A percentile compares a stretch with the other conserved stretches of the same genome.
Conservation (phyloP, 2,888 invertebrate species). For the Thera britannica region DNA sequence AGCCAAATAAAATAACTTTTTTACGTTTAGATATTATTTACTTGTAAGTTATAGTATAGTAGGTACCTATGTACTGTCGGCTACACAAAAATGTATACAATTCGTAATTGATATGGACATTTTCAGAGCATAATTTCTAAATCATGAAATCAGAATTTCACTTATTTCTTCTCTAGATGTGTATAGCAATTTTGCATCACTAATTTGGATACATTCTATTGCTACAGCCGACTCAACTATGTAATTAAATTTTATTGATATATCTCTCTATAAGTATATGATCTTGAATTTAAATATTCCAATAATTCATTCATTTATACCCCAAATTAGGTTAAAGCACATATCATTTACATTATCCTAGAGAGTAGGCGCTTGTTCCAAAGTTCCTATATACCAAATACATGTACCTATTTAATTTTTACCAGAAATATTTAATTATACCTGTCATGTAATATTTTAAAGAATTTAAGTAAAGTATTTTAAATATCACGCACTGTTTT, state of each 20-base stretch:
- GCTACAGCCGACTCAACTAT: too few relatives aligned
- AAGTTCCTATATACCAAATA: neutral
- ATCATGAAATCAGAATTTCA: too few relatives aligned
- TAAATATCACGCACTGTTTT: neutral
- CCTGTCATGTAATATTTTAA: neutral
- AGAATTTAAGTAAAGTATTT: neutral
- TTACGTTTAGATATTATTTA: too few relatives aligned
- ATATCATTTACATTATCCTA: neutral
- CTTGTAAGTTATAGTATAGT: too few relatives aligned
- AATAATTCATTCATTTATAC: neutral
- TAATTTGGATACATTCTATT: too few relatives aligned
- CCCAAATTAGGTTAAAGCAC: neutral
- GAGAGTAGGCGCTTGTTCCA: neutral
- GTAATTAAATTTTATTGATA: neutral
- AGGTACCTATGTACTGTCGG: too few relatives aligned
- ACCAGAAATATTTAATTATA: neutral
- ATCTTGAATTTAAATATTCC: conserved; percentile 3
- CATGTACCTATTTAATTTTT: neutral
- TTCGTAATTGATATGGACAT: too few relatives aligned
- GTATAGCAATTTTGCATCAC: too few relatives aligned
- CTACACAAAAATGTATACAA: too few relatives aligned
- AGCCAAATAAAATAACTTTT: too few relatives aligned
- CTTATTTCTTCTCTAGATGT: too few relatives aligned
- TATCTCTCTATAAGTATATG: neutral
- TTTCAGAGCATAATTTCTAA: too few relatives aligned